Evolutionary conservation across 2,888 invertebrate species (phyloP).

Genomic region (Hetaerina titia): DNA sequence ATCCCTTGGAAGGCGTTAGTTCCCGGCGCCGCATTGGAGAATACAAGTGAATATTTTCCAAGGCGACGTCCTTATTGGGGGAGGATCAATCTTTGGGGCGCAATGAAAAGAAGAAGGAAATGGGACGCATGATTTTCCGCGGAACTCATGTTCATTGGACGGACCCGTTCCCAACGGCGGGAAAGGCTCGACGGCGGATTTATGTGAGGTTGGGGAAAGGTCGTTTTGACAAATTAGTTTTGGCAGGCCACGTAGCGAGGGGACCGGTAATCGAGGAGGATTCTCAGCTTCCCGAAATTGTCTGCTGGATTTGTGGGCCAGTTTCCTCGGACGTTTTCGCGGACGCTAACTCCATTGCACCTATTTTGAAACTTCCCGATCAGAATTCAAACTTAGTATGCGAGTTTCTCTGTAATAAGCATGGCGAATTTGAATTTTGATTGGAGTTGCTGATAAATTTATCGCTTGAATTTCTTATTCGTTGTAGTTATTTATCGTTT

Average conservation of each 20-base stretch:
- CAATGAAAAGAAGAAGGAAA: background rate
- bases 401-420: background rate
- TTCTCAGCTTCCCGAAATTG: background rate
- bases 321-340: background rate
- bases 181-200: background rate
- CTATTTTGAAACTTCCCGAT: background rate
- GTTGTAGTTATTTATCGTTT: too few relatives aligned
- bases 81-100: background rate
- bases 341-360: background rate
- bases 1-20: background rate
- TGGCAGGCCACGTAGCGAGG: background rate
- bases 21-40: background rate
- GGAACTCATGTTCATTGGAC: background rate
- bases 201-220: background rate
- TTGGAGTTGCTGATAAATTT: too few relatives aligned
- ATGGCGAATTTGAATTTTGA: background rate
- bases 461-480: too few relatives aligned
- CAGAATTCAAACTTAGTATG: background rate
- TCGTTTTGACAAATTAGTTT: conserved; percentile 11
- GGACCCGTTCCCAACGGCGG: too few relatives aligned
- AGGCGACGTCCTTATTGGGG: background rate
- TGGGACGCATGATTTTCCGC: conserved; percentile 20
- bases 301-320: background rate
- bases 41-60: background rate
- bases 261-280: background rate